Evolutionary conservation across 2,797 vertebrate genomes (phyloP), one percentile per base, ranked within the genome.

Genomic region (Scolopax bukidnonensis): DNA sequence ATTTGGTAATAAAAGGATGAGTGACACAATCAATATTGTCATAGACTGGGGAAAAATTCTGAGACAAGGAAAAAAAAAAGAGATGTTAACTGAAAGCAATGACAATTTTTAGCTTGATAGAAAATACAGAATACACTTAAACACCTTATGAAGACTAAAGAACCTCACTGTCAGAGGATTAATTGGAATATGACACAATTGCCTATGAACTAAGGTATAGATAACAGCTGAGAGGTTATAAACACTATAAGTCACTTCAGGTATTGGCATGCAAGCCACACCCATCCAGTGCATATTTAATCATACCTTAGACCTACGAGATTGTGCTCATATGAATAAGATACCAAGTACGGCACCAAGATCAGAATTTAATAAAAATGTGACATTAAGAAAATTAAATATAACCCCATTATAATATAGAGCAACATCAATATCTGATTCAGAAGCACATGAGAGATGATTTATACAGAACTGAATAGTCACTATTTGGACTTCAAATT

Each of bases 311-410:
- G 60, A 91, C 84, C 81, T 59, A 84, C 17, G 48, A 78, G 56
- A 68, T 56, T 43, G 54, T 79, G 71, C 48, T 96, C 92, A 91
- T 91, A 94, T 45, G 41, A 95, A 88, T 94, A 97, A 95, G 88
- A 95, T 93, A 93, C 93, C 95, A 93, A 90, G 65, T 67, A 93
- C 24, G 67, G 65, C 56, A 50, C 45, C 89, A 84, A 82, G 89
- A 91, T 71, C 77, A 95, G 67, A 97, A 96, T 94, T 96, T 93
- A 97, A 95, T 96, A 96, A 95, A 97, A 97, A 91, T 88, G 70
- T 97, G 94, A 90, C 93, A 96, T 93, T 92, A 91, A 94, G 76
- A 97, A 97, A 97, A 97, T 92, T 24, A 97, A 95, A 89, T 79
- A 92, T 67, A 95, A 93, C 64, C 76, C 54, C 38, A 15, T 60